Evolutionary conservation across 2,888 invertebrate genomes (phyloP).

Genomic region (Phyllotreta striolata): DNA sequence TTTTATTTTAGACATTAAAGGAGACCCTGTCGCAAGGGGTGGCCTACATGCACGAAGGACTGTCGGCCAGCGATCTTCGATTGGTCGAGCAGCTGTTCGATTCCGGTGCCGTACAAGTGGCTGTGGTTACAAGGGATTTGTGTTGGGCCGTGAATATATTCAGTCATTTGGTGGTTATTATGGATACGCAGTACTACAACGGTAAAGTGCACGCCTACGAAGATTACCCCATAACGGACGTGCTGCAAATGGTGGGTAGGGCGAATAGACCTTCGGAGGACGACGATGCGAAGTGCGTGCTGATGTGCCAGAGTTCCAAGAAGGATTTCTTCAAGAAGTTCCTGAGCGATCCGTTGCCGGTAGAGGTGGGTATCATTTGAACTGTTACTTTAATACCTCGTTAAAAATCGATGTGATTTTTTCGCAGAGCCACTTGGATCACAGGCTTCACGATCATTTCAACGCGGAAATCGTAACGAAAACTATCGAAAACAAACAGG

Average conservation of each 20-base stretch:
- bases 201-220: constrained; percentile 88
- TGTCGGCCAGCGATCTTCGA: constrained; percentile 82
- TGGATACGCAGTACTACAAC: constrained; percentile 94
- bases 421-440: constrained; percentile 91
- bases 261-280: constrained; percentile 94
- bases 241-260: constrained; percentile 96
- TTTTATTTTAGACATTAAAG: constrained; percentile 72
- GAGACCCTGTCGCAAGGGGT: constrained; percentile 95
- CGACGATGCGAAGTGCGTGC: constrained; percentile 91
- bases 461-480: constrained; percentile 99
- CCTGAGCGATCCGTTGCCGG: constrained; percentile 93
- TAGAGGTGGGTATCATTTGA: constrained; percentile 70
- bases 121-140: constrained; percentile 90
- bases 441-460: constrained; percentile 97
- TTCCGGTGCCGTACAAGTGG: constrained; percentile 90
- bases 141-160: constrained; percentile 92
- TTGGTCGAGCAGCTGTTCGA: constrained; percentile 94
- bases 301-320: constrained; percentile 97
- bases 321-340: constrained; percentile 99
- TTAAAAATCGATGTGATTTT: constrained; percentile 19
- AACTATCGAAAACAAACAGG: constrained; percentile 99
- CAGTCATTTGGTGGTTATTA: constrained; percentile 93
- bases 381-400: neutral
- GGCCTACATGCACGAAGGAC: constrained; percentile 96
- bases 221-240: constrained; percentile 97